A percentile compares a stretch with the other conserved stretches of the same genome.
These are phyloP conservation scores for Xylocopa sonorina DNA, from an alignment of 1,140 invertebrate species.

Conservation along the genomic window DNA sequence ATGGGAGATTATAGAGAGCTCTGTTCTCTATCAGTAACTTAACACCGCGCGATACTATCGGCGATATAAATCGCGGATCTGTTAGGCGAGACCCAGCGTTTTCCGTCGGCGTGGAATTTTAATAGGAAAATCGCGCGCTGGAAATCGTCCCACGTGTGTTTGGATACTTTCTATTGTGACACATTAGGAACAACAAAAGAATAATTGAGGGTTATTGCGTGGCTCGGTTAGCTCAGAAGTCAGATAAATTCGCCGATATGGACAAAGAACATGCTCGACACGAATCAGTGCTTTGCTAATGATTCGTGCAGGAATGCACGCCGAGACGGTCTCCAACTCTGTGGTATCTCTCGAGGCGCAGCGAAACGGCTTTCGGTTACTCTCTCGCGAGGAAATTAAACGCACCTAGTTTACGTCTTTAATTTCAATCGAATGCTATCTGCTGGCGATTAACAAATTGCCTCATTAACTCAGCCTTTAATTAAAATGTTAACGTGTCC, in stretches of 20 bases:
- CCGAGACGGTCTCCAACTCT: neutral
- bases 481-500: no score
- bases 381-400: neutral
- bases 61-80: slow-evolving; percentile 2
- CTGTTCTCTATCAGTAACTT: slow-evolving; percentile 8
- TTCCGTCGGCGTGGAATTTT: slow-evolving; percentile 4
- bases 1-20: neutral
- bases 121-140: slow-evolving; percentile 1
- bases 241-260: slow-evolving; percentile 56
- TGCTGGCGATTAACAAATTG: neutral
- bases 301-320: slow-evolving; percentile 30
- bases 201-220: slow-evolving; percentile 34
- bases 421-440: neutral
- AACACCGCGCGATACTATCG: slow-evolving; percentile 11
- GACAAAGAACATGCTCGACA: slow-evolving; percentile 25
- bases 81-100: neutral
- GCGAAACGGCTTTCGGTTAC: neutral
- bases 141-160: slow-evolving; percentile 5
- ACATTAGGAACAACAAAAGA: slow-evolving; percentile 4
- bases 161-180: slow-evolving; percentile 8
- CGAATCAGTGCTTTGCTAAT: slow-evolving; percentile 34
- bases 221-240: slow-evolving; percentile 64
- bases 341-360: neutral
- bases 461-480: no score
- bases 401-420: neutral